These are phyloP conservation scores for Parnassius smintheus DNA, from an alignment of 2,888 invertebrate species.

Conservation along the genomic window DNA sequence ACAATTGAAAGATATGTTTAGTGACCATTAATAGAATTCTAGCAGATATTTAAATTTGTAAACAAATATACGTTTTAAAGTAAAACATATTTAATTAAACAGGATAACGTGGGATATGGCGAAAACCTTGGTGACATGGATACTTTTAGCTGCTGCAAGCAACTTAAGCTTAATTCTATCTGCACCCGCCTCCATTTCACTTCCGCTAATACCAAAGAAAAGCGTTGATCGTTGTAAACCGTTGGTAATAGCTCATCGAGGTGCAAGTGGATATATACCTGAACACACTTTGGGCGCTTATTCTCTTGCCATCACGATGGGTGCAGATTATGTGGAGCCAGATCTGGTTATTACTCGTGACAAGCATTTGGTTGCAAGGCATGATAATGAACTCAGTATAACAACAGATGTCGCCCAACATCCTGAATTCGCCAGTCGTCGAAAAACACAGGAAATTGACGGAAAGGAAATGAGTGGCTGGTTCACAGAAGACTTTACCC, in stretches of 20 bases:
- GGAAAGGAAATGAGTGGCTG: slow-evolving; percentile 54
- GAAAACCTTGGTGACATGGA: neutral
- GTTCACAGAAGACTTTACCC: slow-evolving; percentile 72
- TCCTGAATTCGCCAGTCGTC: slow-evolving; percentile 56
- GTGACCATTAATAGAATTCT: no score
- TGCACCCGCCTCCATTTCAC: slow-evolving; percentile 1
- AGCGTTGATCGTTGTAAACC: slow-evolving; percentile 48
- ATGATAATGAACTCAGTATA: slow-evolving; percentile 63
- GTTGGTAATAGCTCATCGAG: slow-evolving; percentile 62
- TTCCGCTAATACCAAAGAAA: neutral
- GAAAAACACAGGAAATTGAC: slow-evolving; percentile 54
- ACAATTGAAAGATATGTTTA: no score
- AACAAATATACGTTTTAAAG: no score
- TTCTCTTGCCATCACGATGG: slow-evolving; percentile 66
- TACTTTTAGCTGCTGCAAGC: slow-evolving; percentile 6
- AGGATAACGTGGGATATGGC: slow-evolving; percentile 15
- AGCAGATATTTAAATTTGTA: no score
- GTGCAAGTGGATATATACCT: slow-evolving; percentile 70
- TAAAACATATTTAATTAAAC: neutral
- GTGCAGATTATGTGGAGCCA: slow-evolving; percentile 70
- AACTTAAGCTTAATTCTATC: slow-evolving; percentile 10
- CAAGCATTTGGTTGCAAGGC: slow-evolving; percentile 58
- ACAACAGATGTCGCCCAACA: slow-evolving; percentile 58
- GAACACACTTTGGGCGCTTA: slow-evolving; percentile 72
- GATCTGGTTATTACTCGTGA: slow-evolving; percentile 71